Evolutionary conservation across 2,113 vertebrate species (phyloP).

Genomic region (Mus spicilegus): DNA sequence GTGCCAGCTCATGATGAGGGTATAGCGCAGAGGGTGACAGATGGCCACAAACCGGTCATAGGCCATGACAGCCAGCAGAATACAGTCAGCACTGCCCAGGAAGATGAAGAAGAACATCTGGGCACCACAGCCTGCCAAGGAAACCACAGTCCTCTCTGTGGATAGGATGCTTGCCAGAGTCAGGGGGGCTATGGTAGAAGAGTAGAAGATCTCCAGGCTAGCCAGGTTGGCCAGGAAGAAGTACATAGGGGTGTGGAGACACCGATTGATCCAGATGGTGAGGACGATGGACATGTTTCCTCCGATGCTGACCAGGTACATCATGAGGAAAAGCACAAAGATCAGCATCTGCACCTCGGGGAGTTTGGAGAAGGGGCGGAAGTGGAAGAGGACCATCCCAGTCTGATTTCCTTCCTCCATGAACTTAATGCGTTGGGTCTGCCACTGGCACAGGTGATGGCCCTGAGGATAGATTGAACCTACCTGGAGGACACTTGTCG

Average conservation of each 20-base stretch:
- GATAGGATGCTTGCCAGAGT: constrained; percentile 58
- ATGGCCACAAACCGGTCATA: constrained; percentile 75
- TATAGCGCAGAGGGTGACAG: constrained; percentile 69
- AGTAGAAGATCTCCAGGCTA: constrained; percentile 35
- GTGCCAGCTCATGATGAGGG: constrained; percentile 65
- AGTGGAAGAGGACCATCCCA: constrained; percentile 41
- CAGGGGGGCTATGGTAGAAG: constrained; percentile 61
- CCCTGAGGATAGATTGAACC: not conserved
- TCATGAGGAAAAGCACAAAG: constrained; percentile 50
- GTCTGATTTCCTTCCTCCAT: constrained; percentile 38
- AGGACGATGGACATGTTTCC: constrained; percentile 34
- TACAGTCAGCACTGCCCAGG: constrained; percentile 66
- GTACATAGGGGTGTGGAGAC: constrained; percentile 38
- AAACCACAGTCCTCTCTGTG: constrained; percentile 27
- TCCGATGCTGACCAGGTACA: constrained; percentile 50
- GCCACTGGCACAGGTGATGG: accelerated
- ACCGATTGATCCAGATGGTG: not conserved
- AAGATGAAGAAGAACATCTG: constrained; percentile 75
- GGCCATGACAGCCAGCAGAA: constrained; percentile 71
- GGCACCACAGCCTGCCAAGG: constrained; percentile 36
- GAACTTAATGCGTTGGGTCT: not conserved
- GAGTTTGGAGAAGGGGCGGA: constrained; percentile 66
- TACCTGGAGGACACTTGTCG: not conserved
- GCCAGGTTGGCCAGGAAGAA: constrained; percentile 62
- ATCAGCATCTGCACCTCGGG: constrained; percentile 35